phyloP scores from a whole-genome alignment of 2,113 vertebrate genomes.

The Tympanuchus pallidicinctus region DNA sequence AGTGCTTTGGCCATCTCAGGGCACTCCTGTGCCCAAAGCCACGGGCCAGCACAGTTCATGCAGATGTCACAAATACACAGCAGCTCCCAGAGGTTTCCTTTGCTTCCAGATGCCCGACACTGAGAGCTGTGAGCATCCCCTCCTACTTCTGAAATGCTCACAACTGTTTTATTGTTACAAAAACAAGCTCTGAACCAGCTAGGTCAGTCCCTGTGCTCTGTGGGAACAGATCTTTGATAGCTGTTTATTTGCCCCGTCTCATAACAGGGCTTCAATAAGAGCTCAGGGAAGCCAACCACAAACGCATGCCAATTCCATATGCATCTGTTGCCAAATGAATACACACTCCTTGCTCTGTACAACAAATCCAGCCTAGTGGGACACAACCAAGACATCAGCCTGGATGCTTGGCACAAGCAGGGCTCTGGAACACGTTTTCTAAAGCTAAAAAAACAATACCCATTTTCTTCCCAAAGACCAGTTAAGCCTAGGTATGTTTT shows the following conservation, averaged over 20 bases:
- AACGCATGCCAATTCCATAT: background rate
- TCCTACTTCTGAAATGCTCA: background rate
- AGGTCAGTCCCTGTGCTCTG: background rate
- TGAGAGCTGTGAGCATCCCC: background rate
- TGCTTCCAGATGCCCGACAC: background rate
- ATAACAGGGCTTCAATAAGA: background rate
- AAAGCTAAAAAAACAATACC: background rate
- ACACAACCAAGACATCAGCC: background rate
- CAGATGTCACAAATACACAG: background rate
- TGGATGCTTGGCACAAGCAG: background rate
- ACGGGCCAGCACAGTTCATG: accelerated
- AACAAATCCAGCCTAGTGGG: background rate
- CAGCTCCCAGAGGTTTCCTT: background rate
- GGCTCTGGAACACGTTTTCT: background rate
- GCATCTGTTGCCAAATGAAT: accelerated
- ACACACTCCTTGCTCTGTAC: background rate
- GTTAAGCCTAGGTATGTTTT: background rate
- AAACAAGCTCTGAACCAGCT: background rate
- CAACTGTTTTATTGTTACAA: background rate
- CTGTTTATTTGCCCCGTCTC: background rate
- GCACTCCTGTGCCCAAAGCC: background rate
- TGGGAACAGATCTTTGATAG: background rate
- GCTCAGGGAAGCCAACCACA: background rate
- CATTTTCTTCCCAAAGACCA: background rate
- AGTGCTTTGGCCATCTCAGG: accelerated